A percentile compares a stretch with the other conserved stretches of the same genome.
Evolutionary conservation across 2,888 invertebrate genomes (phyloP).

Genomic region (Tanytarsus gracilentus): DNA sequence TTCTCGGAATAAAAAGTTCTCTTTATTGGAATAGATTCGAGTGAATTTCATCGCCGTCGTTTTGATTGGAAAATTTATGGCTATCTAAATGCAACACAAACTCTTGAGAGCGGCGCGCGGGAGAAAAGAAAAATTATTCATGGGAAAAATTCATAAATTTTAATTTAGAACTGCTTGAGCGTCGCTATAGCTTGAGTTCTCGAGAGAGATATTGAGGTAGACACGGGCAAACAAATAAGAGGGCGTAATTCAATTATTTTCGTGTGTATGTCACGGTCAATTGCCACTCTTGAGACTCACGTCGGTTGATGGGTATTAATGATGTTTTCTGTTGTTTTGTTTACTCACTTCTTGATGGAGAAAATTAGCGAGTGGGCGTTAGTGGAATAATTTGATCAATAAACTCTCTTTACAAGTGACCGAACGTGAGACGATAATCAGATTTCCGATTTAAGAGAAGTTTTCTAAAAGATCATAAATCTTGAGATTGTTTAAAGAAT

Average conservation of each 20-base stretch:
- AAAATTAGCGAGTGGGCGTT: neutral
- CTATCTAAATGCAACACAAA: conserved; percentile 7
- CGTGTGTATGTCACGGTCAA: neutral
- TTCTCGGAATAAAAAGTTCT: neutral
- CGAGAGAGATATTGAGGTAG: too few species aligned
- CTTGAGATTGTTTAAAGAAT: too few species aligned
- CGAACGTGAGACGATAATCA: neutral
- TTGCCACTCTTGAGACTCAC: neutral
- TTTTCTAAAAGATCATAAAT: too few species aligned
- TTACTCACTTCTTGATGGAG: neutral
- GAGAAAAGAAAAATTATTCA: conserved; percentile 13
- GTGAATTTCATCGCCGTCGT: neutral
- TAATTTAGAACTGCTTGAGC: neutral
- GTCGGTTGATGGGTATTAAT: neutral
- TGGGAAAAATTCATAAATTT: conserved; percentile 16
- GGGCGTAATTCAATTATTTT: neutral
- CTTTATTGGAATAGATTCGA: neutral
- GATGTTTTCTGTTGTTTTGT: neutral
- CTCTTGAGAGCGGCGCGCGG: neutral
- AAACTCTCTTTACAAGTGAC: neutral
- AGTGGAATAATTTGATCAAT: neutral
- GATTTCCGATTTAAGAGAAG: neutral
- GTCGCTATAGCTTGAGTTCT: neutral
- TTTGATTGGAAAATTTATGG: conserved; percentile 24
- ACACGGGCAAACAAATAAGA: too few species aligned